Evolutionary conservation across 1,140 invertebrate species (phyloP), one percentile per base, ranked within the genome.

Genomic region (Ips nitidus): DNA sequence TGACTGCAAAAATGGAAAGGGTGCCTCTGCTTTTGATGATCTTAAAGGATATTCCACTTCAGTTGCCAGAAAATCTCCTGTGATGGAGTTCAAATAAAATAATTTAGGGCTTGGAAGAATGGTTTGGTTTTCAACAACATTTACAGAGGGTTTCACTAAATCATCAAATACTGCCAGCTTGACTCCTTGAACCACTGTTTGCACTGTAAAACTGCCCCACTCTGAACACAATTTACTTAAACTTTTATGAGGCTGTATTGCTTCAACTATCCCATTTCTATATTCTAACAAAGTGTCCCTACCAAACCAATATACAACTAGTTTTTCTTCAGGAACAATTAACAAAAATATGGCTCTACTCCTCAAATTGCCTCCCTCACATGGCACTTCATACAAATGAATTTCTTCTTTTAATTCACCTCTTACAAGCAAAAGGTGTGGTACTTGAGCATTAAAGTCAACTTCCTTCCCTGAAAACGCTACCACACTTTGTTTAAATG

Each of bases 1-100:
- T 8, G 55, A 66, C 53, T 75, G 73, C 52, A 75, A 64, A 68
- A 75, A 74, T 43, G 74, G 74, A 68, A 73, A 74, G 37, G 74
- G 43, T 6, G 71, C 69, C 37, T 62, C 37, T 45, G 63, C 37
- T 47, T 63, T 47, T 7, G 41, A 7, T 42, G 68, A 52, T 22
- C 67, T 71, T 37, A 74, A 58, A 42, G 69, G 57, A 70, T 73
- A 73, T 52, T 73, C 71, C 2, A 75, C 69, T 70, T 74, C 73
- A n/a, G 69, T 73, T 4, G 67, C 66, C 56, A 45, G 52, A 66
- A 75, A 75, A 50, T 39, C 37, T 5, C 71, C 74, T 6, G 64
- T 71, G 43, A 74, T 73, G 22, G 68, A 68, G 57, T 74, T 75
- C 0, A 74, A 72, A 70, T 74, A 75, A 60, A 73, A 75, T 7